Base-by-base conservation (phyloP, 1,140 invertebrate species). In the Uloborus diversus region DNA sequence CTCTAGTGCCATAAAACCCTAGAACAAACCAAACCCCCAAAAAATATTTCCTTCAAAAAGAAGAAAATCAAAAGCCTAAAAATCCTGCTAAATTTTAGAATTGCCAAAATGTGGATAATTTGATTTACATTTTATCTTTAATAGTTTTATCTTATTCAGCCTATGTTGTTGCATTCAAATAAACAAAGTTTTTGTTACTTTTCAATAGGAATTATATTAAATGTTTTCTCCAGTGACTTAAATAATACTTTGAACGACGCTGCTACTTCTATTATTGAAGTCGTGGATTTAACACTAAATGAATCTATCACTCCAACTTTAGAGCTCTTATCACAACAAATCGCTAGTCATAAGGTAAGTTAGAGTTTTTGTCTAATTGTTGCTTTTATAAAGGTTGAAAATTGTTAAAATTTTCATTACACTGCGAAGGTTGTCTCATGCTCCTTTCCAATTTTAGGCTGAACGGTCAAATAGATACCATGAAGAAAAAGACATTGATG, bases 141-240 rank as follows among this genome's bases (percentile, higher is more conserved):
- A 25, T 20, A n/a, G 3, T 65, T 7, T 65, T 23, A 28, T 28
- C 17, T 42, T 42, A 42, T 42, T 9, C 37, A 42, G 17, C 17
- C n/a, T n/a, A n/a, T n/a, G n/a, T n/a, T n/a, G n/a, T 42, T 9
- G 7, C 37, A 42, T 42, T 9, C 7, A 42, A 42, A 42, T 42
- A 42, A 42, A 42, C 7, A 9, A 42, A 42, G 17, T 42, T 51
- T 0, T 32, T 30, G 23, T 68, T 42, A 27, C 47, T 66, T 68
- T 49, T 71, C n/a, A n/a, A 28, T 33, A 82, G 81, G 79, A 49
- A 81, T 82, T 30, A 65, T 66, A 14, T 23, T 81, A 17, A 82
- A 82, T 70, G 20, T 81, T 7, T 81, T 27, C 32, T 35, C 20
- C 27, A 53, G 25, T 13, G 49, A 53, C 14, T 23, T 81, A 4